Evolutionary conservation across 2,797 vertebrate genomes (phyloP), one percentile per base, ranked within the genome.

Genomic region (Leptodactylus fallax): DNA sequence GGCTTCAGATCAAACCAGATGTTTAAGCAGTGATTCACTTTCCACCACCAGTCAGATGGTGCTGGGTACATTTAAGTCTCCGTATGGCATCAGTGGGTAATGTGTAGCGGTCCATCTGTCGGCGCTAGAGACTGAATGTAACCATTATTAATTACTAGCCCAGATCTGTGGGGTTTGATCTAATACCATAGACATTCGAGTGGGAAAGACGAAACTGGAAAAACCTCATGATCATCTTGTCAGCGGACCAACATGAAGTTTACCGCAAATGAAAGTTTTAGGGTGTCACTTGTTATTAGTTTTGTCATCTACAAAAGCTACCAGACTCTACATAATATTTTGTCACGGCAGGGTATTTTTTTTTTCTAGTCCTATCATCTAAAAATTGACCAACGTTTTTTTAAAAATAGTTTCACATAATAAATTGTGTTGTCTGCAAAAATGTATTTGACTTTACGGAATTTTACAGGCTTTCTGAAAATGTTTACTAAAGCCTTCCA

Each of bases 21-120:
- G 58, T 36, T n/a, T 78, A 8, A 36, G 71, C 17, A 45, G 61
- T 83, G 80, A 87, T 76, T 87, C 86, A 87, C 71, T 56, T 25
- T 76, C 78, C 36, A 51, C 79, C 71, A 51, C 71, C 47, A 82
- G 21, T 81, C 63, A 49, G 36, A 56, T 77, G 58, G 58, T 23
- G 11, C 7, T 19, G 71, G 79, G n/a, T 55, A 71, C 45, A 61
- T 51, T 36, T 65, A 63, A 85, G 76, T 45, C 71, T 60, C 51
- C 21, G 82, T 19, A 56, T 76, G 83, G 56, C 83, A 85, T 79
- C 60, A 86, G 51, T 53, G 55, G 23, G 53, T 58, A 58, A 79
- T 79, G 77, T 58, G 9, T 79, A 36, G 25, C 2, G 55, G 23
- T 60, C 53, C 77, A 79, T 79, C 77, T 58, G 23, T 79, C 53